A percentile compares a stretch with the other conserved stretches of the same genome.
phyloP scores from a whole-genome alignment of 2,797 vertebrate genomes.

The Sphaeramia orbicularis region DNA sequence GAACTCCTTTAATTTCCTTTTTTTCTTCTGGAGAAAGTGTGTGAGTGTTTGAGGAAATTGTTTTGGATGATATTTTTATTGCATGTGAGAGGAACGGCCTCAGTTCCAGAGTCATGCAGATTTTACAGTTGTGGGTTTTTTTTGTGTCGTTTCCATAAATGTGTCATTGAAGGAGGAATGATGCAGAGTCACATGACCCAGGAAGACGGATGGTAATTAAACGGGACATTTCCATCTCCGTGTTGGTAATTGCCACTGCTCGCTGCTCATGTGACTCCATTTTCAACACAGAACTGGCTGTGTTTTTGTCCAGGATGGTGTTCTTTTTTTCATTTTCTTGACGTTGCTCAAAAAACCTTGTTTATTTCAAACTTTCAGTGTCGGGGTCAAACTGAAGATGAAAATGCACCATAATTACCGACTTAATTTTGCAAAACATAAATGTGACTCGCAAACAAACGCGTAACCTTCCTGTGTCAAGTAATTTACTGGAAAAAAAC shows the following conservation, averaged over 20 bases:
- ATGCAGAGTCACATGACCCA: constrained; percentile 11
- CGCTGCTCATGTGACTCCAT: constrained; percentile 17
- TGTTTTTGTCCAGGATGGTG: not conserved
- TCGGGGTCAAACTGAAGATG: constrained; percentile 22
- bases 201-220: constrained; percentile 26
- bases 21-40: not conserved
- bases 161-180: not conserved
- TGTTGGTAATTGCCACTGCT: constrained; percentile 10
- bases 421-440: constrained; percentile 35
- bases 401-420: constrained; percentile 28
- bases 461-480: constrained; percentile 1
- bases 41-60: constrained; percentile 17
- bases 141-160: constrained; percentile 2
- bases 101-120: not conserved
- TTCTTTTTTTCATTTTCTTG: not conserved
- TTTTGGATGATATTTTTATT: constrained; percentile 9
- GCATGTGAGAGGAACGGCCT: not conserved
- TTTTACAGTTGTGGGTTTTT: not conserved
- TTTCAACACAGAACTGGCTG: constrained; percentile 14
- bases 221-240: constrained; percentile 33
- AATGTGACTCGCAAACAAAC: constrained; percentile 19
- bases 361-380: constrained; percentile 20
- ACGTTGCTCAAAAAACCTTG: constrained; percentile 27
- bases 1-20: constrained; percentile 37
- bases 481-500: constrained; percentile 13